Base-by-base conservation (phyloP, 2,797 vertebrate genomes). In the Stomatorhinus walkeri region DNA sequence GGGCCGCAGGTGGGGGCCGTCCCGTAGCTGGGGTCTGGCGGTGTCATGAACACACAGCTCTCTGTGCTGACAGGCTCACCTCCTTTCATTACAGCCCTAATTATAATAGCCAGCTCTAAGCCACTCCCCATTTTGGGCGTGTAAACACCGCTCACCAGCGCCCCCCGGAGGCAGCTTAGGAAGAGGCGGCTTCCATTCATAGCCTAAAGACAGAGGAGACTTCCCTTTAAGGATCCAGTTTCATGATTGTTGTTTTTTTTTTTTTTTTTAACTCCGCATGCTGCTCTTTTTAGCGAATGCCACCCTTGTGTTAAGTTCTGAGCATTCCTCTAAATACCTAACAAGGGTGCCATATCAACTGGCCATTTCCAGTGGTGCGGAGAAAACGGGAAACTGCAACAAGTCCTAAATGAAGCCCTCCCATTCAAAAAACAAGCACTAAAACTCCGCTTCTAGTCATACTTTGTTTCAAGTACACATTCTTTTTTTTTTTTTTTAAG, bases 201-300 rank as follows among this genome's bases (percentile, higher is more conserved):
- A 95, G 94, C 95, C 90, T 36, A 83, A 0, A 87, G 93, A 95
- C 96, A 96, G 94, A 89, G 93, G 89, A 93, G 94, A 93, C 94
- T 48, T 85, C 95, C 95, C 95, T 96, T 95, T 95, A 93, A 92
- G 94, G 94, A 94, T 95, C 95, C 89, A 6, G 92, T 96, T 96
- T 95, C 95, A 95, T 89, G 40, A 1, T 16, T 64, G 59, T 64
- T 61, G n/a, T 84, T 22, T 91, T 16, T 72, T 89, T 89, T 89
- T 91, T 91, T 92, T 89, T 89, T 91, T 86, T 89, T 89, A 90
- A 61, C 93, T 91, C 89, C 89, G 90, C 90, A 16, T 2, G n/a
- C 8, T 64, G 16, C 88, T 89, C 68, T 86, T 54, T 86, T 87
- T 36, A 88, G 87, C 59, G 10, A 51, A 16, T 68, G 49, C 68